Evolutionary conservation across 2,888 invertebrate genomes (phyloP), one percentile per base, ranked within the genome.

Genomic region (Agrenia bidenticulata): DNA sequence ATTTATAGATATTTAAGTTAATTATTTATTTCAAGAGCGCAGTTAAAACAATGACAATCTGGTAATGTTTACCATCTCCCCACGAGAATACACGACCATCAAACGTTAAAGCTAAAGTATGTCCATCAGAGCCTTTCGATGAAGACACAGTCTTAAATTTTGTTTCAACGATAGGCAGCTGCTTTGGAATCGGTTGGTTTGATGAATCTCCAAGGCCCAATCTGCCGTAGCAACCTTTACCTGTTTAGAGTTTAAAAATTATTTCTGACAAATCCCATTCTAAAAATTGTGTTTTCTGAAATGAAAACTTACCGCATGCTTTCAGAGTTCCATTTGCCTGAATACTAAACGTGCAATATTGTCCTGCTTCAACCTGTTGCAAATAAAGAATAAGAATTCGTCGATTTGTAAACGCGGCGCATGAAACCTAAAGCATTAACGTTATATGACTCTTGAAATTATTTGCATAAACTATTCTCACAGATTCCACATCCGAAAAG

Each of bases 161-260:
- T 21, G 81, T 81, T 49, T 84, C 83, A 17, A 61, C 61, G 66
- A 86, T 80, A 42, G 81, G 78, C 56, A 86, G 80, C 61, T 81
- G 81, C 77, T 85, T 85, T 1, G 85, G 85, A 53, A 81, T 77
- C 11, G 82, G 80, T 77, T 86, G 86, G 77, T 85, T 86, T 62
- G 82, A 83, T 1, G 85, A 85, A 78, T 86, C 86, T 0, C 86
- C 86, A 1, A 86, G 79, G 1, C 86, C 86, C n/a, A 86, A 78
- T 26, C 86, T 80, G 1, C 86, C 86, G 77, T 86, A 86, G 75
- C 85, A 85, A 0, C 85, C 85, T 78, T 85, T 86, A 2, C 86
- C 55, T 55, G 24, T 21, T 21, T n/a, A n/a, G n/a, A 39, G 15
- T 39, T 11, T 39, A 39, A 49, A 49, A 49, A n/a, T 17, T 39